Evolutionary conservation across 1,140 invertebrate species (phyloP).

Genomic region (Liolophura sinensis): DNA sequence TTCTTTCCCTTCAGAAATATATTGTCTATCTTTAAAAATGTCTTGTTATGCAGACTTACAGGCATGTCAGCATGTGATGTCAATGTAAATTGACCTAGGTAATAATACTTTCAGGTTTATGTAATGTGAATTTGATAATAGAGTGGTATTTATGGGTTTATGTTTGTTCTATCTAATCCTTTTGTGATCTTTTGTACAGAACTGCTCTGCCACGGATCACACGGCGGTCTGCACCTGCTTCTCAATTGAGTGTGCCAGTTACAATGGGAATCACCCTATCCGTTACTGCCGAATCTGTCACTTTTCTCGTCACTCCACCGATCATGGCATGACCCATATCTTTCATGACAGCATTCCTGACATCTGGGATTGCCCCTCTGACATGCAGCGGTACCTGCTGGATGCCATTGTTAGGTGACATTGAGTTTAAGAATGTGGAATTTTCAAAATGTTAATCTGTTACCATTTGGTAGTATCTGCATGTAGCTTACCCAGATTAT

Average conservation of each 20-base stretch:
- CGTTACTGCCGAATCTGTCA: constrained; percentile 75
- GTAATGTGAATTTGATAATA: too few relatives aligned
- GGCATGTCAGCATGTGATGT: too few relatives aligned
- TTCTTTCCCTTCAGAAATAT: too few relatives aligned
- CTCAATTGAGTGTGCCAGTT: constrained; percentile 92
- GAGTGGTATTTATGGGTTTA: too few relatives aligned
- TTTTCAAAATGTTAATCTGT: neutral
- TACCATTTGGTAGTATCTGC: too few relatives aligned
- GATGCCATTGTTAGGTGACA: constrained; percentile 88
- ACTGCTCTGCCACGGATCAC: constrained; percentile 88
- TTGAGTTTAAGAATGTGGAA: neutral
- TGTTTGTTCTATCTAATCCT: neutral
- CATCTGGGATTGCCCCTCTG: constrained; percentile 79
- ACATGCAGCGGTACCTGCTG: constrained; percentile 91
- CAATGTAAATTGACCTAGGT: too few relatives aligned
- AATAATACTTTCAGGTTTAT: too few relatives aligned
- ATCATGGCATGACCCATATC: constrained; percentile 81
- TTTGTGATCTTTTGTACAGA: constrained; percentile 65
- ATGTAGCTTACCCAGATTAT: too few relatives aligned
- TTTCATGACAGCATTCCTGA: constrained; percentile 83
- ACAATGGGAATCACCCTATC: constrained; percentile 94
- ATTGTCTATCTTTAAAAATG: too few relatives aligned
- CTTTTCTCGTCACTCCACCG: constrained; percentile 81
- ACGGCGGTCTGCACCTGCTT: constrained; percentile 96
- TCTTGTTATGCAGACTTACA: too few relatives aligned